phyloP scores from a whole-genome alignment of 2,797 vertebrate genomes.

The Eremophila alpestris region DNA sequence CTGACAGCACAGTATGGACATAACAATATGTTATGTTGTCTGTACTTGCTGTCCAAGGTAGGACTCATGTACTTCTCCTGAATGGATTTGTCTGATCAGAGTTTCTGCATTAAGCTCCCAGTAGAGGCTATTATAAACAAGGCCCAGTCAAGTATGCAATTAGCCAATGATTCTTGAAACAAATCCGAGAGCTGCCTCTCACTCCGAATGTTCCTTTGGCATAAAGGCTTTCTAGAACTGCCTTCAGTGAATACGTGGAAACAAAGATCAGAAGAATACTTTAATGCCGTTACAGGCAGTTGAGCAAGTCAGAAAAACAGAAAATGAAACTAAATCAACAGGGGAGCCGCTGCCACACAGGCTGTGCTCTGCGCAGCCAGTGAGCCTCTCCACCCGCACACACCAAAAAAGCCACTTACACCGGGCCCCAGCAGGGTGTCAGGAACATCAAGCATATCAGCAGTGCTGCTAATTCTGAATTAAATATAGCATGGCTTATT shows the following conservation, averaged over 20 bases:
- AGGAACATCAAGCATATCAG: constrained; percentile 21
- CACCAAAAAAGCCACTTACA: not conserved
- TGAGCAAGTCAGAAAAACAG: constrained; percentile 71
- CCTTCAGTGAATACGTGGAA: constrained; percentile 44
- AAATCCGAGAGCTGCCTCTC: constrained; percentile 7
- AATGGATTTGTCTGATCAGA: not conserved
- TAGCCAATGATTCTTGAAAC: constrained; percentile 32
- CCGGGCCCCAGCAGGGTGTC: not conserved
- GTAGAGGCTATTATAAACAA: not conserved
- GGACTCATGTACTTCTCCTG: not conserved
- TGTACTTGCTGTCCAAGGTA: not conserved
- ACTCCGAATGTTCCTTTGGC: constrained; percentile 32
- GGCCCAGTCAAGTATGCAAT: not conserved
- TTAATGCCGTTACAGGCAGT: constrained; percentile 65
- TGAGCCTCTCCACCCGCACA: not conserved
- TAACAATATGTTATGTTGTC: not conserved
- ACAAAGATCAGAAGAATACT: constrained; percentile 73
- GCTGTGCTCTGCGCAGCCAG: not conserved
- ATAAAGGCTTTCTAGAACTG: constrained; percentile 47
- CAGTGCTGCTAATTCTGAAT: not conserved
- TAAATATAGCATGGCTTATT: not conserved
- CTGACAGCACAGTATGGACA: not conserved
- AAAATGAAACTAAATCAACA: constrained; percentile 77
- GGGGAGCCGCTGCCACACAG: constrained; percentile 58
- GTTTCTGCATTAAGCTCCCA: not conserved